Evolutionary conservation across 2,888 invertebrate species (phyloP).

Genomic region (Polyommatus iphigenia): DNA sequence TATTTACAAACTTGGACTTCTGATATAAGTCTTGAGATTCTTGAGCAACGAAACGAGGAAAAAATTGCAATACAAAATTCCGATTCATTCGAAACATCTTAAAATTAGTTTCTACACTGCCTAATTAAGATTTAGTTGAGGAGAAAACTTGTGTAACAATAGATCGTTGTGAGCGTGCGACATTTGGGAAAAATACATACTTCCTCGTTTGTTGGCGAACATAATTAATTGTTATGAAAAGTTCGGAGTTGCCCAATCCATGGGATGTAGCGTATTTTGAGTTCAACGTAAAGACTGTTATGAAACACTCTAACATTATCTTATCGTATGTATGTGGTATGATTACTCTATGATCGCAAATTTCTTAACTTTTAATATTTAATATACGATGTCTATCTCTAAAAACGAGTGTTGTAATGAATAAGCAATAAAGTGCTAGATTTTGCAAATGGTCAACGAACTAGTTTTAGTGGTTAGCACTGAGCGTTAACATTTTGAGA

Average conservation of each 20-base stretch:
- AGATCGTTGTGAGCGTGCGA: slow-evolving; percentile 31
- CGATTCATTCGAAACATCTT: slow-evolving; percentile 22
- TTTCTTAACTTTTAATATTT: not conserved
- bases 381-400: not conserved
- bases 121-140: slow-evolving; percentile 17
- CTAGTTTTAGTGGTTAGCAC: not conserved
- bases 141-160: slow-evolving; percentile 33
- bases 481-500: not conserved
- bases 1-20: not conserved
- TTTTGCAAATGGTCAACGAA: not conserved
- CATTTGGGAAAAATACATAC: slow-evolving; percentile 29
- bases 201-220: slow-evolving; percentile 33
- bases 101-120: slow-evolving; percentile 25
- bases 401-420: not conserved
- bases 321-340: not conserved
- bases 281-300: not conserved
- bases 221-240: slow-evolving; percentile 30
- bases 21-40: not conserved
- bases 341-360: not conserved
- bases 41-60: not conserved
- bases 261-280: not conserved
- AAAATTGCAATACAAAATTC: slow-evolving; percentile 9
- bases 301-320: not conserved
- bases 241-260: slow-evolving; percentile 13
- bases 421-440: not conserved